Percentiles rank a stretch among this genome's conserved stretches.
Conservation (phyloP, 1,140 invertebrate species). For the Goniozus legneri region DNA sequence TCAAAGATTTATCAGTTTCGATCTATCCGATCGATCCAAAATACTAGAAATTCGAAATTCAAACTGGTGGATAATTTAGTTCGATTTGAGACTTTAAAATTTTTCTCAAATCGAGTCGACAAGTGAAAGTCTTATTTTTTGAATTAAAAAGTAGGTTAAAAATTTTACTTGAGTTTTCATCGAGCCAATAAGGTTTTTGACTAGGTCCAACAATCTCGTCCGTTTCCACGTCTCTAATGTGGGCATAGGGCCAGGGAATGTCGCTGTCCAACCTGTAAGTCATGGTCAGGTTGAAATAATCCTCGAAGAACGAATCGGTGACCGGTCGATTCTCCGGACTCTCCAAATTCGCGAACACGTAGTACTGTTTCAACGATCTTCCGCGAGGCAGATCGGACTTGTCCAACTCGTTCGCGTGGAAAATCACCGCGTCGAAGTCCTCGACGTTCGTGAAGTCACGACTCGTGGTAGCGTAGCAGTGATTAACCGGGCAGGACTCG, state of each 20-base stretch:
- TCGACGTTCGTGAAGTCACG: slow-evolving; percentile 7
- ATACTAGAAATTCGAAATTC: too few species aligned
- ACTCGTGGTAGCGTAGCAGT: slow-evolving; percentile 25
- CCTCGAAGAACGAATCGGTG: slow-evolving; percentile 20
- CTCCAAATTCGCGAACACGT: slow-evolving; percentile 37
- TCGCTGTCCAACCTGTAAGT: slow-evolving; percentile 65
- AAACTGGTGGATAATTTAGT: too few species aligned
- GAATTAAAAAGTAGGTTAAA: too few species aligned
- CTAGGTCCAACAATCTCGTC: slow-evolving; percentile 27
- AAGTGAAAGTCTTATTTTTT: too few species aligned
- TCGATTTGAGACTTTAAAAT: too few species aligned
- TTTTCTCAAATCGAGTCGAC: too few species aligned
- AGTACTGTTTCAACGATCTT: slow-evolving; percentile 23
- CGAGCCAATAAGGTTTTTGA: slow-evolving; percentile 24
- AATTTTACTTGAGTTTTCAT: too few species aligned
- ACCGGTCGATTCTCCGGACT: slow-evolving; percentile 30
- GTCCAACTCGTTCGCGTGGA: slow-evolving; percentile 29
- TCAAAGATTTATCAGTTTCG: too few species aligned
- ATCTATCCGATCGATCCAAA: too few species aligned
- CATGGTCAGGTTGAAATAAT: slow-evolving; percentile 63
- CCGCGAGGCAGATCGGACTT: slow-evolving; percentile 16
- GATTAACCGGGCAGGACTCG: slow-evolving; percentile 19
- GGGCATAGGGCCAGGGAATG: slow-evolving; percentile 56
- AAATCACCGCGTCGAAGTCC: slow-evolving; percentile 34
- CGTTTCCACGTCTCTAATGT: slow-evolving; percentile 30